Evolutionary conservation across 2,113 vertebrate species (phyloP).

Genomic region (Sitta europaea): DNA sequence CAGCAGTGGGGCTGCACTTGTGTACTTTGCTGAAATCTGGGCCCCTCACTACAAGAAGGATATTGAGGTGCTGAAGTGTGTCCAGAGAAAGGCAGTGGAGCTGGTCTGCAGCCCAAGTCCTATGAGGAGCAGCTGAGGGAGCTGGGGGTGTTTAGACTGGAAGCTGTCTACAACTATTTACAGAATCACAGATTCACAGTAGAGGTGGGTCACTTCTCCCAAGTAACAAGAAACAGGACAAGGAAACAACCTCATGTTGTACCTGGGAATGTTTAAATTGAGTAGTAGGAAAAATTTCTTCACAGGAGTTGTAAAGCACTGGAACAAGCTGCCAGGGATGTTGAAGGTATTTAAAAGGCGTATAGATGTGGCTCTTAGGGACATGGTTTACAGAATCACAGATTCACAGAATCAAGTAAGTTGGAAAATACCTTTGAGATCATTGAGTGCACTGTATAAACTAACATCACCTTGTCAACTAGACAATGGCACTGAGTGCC

Average conservation of each 20-base stretch:
- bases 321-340: background rate
- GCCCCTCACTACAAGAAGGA: background rate
- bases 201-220: background rate
- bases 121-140: background rate
- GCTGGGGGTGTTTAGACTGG: background rate
- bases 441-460: background rate
- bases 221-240: background rate
- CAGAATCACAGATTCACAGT: no score
- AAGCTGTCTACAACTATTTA: background rate
- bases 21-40: background rate
- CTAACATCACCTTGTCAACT: background rate
- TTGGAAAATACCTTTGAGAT: background rate
- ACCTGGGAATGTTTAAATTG: background rate
- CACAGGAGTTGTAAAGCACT: background rate
- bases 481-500: background rate
- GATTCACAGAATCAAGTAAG: background rate
- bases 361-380: background rate
- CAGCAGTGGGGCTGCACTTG: no score
- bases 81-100: background rate
- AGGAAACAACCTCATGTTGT: background rate
- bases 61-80: background rate
- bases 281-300: background rate
- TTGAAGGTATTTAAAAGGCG: background rate
- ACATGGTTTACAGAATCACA: background rate
- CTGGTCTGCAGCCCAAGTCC: background rate